These are phyloP conservation scores for Metopia argyrocephala DNA, from an alignment of 2,888 invertebrate species.

Conservation along the genomic window DNA sequence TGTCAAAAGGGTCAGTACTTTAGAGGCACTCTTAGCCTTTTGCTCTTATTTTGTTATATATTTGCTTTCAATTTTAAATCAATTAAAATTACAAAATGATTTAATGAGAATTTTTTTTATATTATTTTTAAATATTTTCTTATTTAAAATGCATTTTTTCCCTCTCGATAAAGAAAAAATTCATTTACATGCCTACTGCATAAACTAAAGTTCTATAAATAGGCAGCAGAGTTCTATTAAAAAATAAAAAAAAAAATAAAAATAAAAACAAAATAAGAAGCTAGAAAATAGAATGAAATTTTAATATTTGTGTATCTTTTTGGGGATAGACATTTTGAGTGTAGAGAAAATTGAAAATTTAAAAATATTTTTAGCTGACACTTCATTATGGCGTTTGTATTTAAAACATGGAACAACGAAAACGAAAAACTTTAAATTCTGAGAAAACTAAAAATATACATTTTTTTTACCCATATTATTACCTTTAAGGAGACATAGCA, in stretches of 20 bases:
- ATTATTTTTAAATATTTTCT: not conserved
- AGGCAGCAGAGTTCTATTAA: slow-evolving; percentile 28
- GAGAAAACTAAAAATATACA: slow-evolving; percentile 20
- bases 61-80: slow-evolving; percentile 15
- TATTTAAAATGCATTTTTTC: not conserved
- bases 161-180: too few relatives aligned
- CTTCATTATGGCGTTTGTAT: slow-evolving; percentile 51
- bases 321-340: not conserved
- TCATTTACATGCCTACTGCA: not conserved
- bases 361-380: slow-evolving; percentile 45
- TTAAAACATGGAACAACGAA: slow-evolving; percentile 40
- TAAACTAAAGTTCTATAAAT: slow-evolving; percentile 38
- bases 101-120: not conserved
- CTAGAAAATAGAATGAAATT: not conserved
- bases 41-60: not conserved
- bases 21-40: not conserved
- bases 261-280: not conserved
- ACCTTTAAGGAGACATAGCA: too few relatives aligned
- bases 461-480: too few relatives aligned
- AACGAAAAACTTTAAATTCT: slow-evolving; percentile 36
- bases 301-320: not conserved
- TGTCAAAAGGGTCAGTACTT: slow-evolving; percentile 25
- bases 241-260: slow-evolving; percentile 4
- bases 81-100: slow-evolving; percentile 34
- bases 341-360: not conserved